Percentiles rank a stretch among this genome's conserved stretches.
phyloP scores from a whole-genome alignment of 1,140 invertebrate species.

The Elysia chlorotica region DNA sequence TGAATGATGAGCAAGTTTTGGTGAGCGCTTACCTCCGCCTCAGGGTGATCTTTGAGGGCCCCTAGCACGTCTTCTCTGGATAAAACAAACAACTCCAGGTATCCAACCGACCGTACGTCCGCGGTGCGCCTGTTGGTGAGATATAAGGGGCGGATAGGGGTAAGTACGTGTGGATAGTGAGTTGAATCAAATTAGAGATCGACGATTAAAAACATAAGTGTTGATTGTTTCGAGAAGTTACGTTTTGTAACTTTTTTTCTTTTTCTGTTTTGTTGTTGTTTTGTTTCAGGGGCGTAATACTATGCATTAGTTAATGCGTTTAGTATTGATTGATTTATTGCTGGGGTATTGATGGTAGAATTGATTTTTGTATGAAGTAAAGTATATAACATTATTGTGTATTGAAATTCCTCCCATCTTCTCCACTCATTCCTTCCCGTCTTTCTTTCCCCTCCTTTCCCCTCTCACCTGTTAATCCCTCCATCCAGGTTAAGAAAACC shows the following conservation, averaged over 20 bases:
- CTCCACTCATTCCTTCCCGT: too few relatives aligned
- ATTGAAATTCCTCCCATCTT: too few relatives aligned
- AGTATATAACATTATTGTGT: too few relatives aligned
- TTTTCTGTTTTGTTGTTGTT: not conserved
- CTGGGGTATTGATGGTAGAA: too few relatives aligned
- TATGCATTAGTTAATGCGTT: too few relatives aligned
- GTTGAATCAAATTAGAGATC: not conserved
- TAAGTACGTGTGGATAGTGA: not conserved
- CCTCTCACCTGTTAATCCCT: conserved; percentile 83
- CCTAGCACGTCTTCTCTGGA: conserved; percentile 90
- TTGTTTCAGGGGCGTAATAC: too few relatives aligned
- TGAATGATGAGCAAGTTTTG: not conserved
- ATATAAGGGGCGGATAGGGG: not conserved
- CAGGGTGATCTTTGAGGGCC: conserved; percentile 95
- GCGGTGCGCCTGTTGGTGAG: conserved; percentile 78
- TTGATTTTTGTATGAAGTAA: too few relatives aligned
- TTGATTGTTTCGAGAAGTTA: not conserved
- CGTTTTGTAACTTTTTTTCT: not conserved
- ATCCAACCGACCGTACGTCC: conserved; percentile 92
- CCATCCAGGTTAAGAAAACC: conserved; percentile 95
- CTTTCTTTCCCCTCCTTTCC: too few relatives aligned
- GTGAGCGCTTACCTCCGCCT: conserved; percentile 79
- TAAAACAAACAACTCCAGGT: conserved; percentile 91
- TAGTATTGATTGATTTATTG: too few relatives aligned
- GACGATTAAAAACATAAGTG: not conserved